These are phyloP conservation scores for Clarias platycephalus DNA, from an alignment of 2,797 vertebrate genomes.

Conservation along the genomic window DNA sequence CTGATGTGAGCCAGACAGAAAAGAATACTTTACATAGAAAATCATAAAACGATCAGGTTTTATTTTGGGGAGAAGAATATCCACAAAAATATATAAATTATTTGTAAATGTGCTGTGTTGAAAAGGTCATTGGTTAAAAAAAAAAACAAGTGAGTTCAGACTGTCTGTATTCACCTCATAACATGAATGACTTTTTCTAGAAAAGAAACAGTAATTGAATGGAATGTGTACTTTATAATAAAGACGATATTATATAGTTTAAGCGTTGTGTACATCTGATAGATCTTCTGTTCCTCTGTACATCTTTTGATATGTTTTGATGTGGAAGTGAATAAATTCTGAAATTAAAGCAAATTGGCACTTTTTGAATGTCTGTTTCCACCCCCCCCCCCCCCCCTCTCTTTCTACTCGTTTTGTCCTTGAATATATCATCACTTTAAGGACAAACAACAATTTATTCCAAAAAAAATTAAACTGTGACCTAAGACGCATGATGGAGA, in stretches of 20 bases:
- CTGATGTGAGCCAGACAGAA: not conserved
- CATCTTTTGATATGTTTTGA: slow-evolving; percentile 79
- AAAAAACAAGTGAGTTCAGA: not conserved
- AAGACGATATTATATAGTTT: slow-evolving; percentile 52
- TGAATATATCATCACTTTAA: not conserved
- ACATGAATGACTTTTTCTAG: not conserved
- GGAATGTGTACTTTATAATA: slow-evolving; percentile 45
- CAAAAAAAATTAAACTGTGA: not conserved
- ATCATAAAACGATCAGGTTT: not conserved
- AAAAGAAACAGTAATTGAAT: slow-evolving; percentile 11
- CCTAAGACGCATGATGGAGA: no score
- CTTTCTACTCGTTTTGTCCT: not conserved
- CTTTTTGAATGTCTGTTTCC: not conserved
- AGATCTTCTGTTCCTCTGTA: slow-evolving; percentile 64
- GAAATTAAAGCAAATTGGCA: slow-evolving; percentile 40
- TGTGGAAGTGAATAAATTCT: slow-evolving; percentile 74
- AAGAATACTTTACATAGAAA: not conserved
- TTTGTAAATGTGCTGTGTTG: not conserved
- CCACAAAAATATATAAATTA: not conserved
- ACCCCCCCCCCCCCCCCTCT: no score
- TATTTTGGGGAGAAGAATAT: not conserved
- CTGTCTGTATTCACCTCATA: not conserved
- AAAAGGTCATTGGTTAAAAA: not conserved
- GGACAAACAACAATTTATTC: not conserved
- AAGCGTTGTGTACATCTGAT: slow-evolving; percentile 55